Base-by-base conservation (phyloP, 2,797 vertebrate genomes). In the Pseudopleuronectes americanus region DNA sequence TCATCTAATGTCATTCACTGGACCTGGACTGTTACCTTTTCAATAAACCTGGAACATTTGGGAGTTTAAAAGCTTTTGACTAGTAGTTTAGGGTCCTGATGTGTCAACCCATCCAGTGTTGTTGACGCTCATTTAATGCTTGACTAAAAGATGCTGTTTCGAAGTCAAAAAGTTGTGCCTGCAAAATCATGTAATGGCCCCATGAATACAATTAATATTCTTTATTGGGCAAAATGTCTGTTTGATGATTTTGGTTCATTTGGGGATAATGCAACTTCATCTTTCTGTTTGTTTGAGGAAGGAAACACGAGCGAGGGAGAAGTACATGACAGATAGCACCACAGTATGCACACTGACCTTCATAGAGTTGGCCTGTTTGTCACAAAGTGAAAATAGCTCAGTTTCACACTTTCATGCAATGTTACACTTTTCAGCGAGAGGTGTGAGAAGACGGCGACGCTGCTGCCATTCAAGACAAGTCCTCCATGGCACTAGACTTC, bases 281-380 rank as follows among this genome's bases (percentile, higher is more conserved):
- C 26, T 6, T 9, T 12, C 31, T 69, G 53, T 57, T 21, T 21
- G 33, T 74, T 75, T 73, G 82, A 88, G 88, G 86, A 86, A 87
- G 90, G 84, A 86, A 89, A 66, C 24, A 3, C 9, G 17, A 66
- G 55, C 6, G 22, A 70, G 33, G 47, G 51, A 80, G 73, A 84
- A 76, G 77, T 71, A 7, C 17, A 23, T 59, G 10, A 22, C n/a
- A 52, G 63, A 76, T 74, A 45, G 78, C 31, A 22, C 8, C 23
- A 48, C 43, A 31, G 17, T 6, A 10, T 45, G 21, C 6, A 28
- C 21, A 48, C 1, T 59, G 57, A 43, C 51, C 51, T 77, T 71
- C 2, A 60, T 14, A 57, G 22, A 28, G 47, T 57, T 54, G 21
- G 4, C 0, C 22, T 23, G 23, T 45, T n/a, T 31, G 26, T 49